Percentiles rank a stretch among this genome's conserved stretches.
Conservation (phyloP, 2,888 invertebrate genomes). For the Teinopalpus imperialis region DNA sequence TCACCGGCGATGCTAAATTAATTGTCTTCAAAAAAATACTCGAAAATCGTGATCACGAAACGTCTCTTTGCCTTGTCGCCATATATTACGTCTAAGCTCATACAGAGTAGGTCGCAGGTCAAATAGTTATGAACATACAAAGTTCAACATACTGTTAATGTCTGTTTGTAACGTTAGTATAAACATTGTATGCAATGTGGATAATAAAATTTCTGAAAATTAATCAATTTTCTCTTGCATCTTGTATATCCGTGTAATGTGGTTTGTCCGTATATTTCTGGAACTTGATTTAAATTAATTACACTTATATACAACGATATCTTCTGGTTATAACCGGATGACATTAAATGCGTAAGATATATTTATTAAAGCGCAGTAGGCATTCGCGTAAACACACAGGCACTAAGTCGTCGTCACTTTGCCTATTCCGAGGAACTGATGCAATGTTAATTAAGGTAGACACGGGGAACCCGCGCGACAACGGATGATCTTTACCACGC, state of each 20-base stretch:
- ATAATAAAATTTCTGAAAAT: constrained; percentile 30
- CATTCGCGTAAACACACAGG: too few species aligned
- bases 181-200: constrained; percentile 24
- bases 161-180: constrained; percentile 29
- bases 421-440: too few species aligned
- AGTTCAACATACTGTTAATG: constrained; percentile 41
- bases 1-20: constrained; percentile 3
- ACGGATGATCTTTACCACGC: too few species aligned
- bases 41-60: constrained; percentile 16
- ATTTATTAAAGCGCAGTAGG: too few species aligned
- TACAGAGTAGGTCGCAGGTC: constrained; percentile 29
- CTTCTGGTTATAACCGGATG: too few species aligned
- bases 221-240: constrained; percentile 13
- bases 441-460: too few species aligned
- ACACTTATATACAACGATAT: too few species aligned
- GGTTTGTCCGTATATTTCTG: too few species aligned
- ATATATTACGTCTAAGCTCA: constrained; percentile 16
- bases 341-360: too few species aligned
- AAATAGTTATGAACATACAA: constrained; percentile 30
- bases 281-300: too few species aligned
- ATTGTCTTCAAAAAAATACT: constrained; percentile 15
- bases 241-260: not conserved
- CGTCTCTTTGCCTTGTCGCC: constrained; percentile 14
- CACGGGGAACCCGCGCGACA: too few species aligned
- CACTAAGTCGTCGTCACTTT: too few species aligned